A percentile compares a stretch with the other conserved stretches of the same genome.
Evolutionary conservation across 2,113 vertebrate genomes (phyloP).

Genomic region (Spermophilus dauricus): DNA sequence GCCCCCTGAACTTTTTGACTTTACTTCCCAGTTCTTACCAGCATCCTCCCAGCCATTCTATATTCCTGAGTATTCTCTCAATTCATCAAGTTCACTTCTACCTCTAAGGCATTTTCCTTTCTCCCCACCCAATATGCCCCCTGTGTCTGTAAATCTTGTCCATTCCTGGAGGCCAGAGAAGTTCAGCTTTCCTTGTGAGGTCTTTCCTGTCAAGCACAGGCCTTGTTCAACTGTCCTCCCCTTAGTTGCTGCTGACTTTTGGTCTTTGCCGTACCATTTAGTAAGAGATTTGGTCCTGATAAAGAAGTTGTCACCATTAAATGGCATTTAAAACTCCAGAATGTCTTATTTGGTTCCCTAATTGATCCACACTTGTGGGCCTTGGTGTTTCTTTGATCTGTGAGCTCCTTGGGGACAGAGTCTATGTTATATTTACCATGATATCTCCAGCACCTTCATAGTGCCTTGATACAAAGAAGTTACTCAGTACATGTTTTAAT

Average conservation of each 20-base stretch:
- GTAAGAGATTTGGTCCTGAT: too few relatives aligned
- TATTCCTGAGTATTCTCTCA: background rate
- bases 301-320: too few relatives aligned
- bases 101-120: background rate
- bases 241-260: background rate
- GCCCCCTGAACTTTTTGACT: background rate
- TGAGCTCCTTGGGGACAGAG: background rate
- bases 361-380: background rate
- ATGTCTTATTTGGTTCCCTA: background rate
- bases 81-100: background rate
- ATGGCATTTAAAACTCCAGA: background rate
- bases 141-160: background rate
- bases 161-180: background rate
- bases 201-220: background rate
- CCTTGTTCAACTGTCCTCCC: background rate
- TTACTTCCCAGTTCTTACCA: background rate
- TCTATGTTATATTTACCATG: background rate
- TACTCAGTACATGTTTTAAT: conserved; percentile 26
- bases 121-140: background rate
- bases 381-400: background rate
- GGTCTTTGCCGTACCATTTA: background rate
- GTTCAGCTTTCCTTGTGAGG: background rate
- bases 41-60: background rate
- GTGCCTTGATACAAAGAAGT: background rate
- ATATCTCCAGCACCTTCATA: background rate